These are phyloP conservation scores for Gasterosteus aculeatus DNA, from an alignment of 2,113 vertebrate species.

Conservation along the genomic window DNA sequence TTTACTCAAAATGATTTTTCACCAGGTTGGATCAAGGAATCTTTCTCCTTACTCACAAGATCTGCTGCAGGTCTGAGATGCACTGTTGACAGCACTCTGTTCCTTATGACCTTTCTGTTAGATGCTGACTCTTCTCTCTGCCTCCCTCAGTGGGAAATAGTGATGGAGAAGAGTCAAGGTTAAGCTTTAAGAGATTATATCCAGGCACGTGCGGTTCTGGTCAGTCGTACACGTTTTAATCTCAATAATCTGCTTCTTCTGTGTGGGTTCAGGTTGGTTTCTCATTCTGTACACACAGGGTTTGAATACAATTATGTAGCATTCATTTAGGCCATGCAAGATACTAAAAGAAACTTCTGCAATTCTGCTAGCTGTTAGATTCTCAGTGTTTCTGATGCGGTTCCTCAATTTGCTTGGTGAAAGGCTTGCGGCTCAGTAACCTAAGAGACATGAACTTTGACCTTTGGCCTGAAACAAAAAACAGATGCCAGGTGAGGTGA, in stretches of 20 bases:
- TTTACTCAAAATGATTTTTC: neutral
- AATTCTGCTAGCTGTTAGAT: constrained; percentile 75
- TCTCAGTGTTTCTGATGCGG: constrained; percentile 79
- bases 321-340: neutral
- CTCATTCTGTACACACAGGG: neutral
- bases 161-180: constrained; percentile 32
- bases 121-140: constrained; percentile 31
- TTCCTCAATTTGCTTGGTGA: constrained; percentile 84
- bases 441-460: constrained; percentile 88
- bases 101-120: constrained; percentile 17
- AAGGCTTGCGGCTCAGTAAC: constrained; percentile 83
- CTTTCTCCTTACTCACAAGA: constrained; percentile 5
- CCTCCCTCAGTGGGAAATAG: constrained; percentile 20
- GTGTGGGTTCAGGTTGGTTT: constrained; percentile 1
- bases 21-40: neutral
- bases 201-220: neutral
- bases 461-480: constrained; percentile 87
- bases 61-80: constrained; percentile 28
- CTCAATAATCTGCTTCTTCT: neutral
- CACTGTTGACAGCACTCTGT: constrained; percentile 17
- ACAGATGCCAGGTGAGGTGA: constrained; percentile 89
- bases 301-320: constrained; percentile 1
- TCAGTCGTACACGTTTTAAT: neutral
- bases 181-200: constrained; percentile 27
- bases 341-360: neutral